These are phyloP conservation scores for Caiman crocodilus DNA, from an alignment of 2,797 vertebrate species.

Conservation along the genomic window DNA sequence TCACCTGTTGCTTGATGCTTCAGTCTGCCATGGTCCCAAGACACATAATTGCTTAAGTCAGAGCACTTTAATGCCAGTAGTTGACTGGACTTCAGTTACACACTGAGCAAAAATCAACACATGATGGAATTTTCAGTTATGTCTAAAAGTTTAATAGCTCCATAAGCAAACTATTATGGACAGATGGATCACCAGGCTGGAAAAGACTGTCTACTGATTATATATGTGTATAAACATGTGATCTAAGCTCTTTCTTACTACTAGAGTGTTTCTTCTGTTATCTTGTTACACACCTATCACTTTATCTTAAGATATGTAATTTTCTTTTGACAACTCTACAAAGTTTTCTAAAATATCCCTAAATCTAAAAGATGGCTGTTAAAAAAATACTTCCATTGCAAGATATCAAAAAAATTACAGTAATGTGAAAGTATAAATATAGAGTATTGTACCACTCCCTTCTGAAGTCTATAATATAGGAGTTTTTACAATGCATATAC, in stretches of 20 bases:
- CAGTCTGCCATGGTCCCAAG: neutral
- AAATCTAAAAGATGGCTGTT: neutral
- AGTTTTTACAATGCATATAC: neutral
- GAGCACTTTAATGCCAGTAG: neutral
- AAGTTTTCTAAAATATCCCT: neutral
- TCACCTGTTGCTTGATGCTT: too few species aligned
- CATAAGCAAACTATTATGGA: neutral
- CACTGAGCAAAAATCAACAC: neutral
- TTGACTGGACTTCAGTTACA: neutral
- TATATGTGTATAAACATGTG: neutral
- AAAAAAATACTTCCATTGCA: neutral
- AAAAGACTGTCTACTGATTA: neutral
- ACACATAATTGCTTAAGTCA: neutral
- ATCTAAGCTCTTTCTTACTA: neutral
- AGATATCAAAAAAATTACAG: neutral
- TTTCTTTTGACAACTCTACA: neutral
- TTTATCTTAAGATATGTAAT: neutral
- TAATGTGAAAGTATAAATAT: neutral
- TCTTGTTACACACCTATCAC: neutral
- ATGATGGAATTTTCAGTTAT: too few species aligned
- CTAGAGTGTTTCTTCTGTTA: neutral
- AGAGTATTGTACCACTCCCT: neutral
- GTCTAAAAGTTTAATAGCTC: neutral
- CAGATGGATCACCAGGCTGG: neutral
- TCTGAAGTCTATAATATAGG: neutral